These are phyloP conservation scores for Lethocerus indicus DNA, from an alignment of 1,140 invertebrate species.

Conservation along the genomic window DNA sequence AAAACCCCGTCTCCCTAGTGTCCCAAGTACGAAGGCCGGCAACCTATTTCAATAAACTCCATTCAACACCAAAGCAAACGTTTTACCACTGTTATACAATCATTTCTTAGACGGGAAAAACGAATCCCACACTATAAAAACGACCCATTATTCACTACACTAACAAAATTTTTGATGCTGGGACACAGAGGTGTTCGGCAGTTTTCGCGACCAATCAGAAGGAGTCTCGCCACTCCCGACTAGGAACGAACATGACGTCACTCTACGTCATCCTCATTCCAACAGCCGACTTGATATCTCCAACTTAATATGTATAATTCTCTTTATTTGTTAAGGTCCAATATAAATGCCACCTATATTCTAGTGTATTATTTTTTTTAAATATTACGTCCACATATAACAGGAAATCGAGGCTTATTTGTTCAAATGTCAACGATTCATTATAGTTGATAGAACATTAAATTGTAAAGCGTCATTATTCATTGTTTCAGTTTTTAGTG, in stretches of 20 bases:
- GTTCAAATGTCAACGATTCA: background rate
- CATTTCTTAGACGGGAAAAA: no score
- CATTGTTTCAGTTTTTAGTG: no score
- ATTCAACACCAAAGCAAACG: slow-evolving; percentile 11
- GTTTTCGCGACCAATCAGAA: slow-evolving; percentile 19
- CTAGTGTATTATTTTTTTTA: background rate
- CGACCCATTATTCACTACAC: slow-evolving; percentile 19
- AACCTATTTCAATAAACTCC: slow-evolving; percentile 6
- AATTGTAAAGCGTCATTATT: no score
- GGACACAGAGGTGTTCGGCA: slow-evolving; percentile 22
- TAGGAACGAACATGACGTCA: slow-evolving; percentile 20
- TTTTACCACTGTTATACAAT: no score
- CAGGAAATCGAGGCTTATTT: background rate
- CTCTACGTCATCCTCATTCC: no score
- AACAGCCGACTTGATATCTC: no score
- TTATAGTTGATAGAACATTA: no score
- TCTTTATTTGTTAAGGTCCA: background rate
- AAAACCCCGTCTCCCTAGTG: slow-evolving; percentile 1
- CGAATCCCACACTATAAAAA: no score
- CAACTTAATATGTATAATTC: no score
- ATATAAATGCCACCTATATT: background rate
- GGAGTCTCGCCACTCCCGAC: slow-evolving; percentile 13
- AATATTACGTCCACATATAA: background rate
- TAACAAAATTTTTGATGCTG: slow-evolving; percentile 20
- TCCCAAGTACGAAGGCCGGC: slow-evolving; percentile 10